Conservation (phyloP, 64 coral and sea anemone species). For the Actinia tenebrosa region DNA sequence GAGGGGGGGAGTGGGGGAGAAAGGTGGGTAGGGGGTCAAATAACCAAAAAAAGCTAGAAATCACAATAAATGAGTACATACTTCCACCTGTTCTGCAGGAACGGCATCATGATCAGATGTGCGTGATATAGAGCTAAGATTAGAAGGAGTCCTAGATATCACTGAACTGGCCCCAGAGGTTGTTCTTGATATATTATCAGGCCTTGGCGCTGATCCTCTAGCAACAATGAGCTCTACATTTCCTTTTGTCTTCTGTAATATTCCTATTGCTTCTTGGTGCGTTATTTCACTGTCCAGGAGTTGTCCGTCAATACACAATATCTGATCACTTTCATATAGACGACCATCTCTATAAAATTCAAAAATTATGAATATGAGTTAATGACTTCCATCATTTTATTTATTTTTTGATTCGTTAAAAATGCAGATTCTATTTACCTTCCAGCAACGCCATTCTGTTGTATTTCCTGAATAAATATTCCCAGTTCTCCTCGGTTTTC, state of each 20-base stretch:
- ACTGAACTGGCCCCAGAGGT: constrained; percentile 81
- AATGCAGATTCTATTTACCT: constrained; percentile 33
- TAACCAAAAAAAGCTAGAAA: too few species aligned
- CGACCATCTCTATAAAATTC: constrained; percentile 68
- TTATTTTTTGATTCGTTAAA: neutral
- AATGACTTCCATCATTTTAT: neutral
- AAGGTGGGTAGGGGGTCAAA: too few species aligned
- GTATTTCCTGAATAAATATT: constrained; percentile 97
- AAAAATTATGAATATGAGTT: neutral
- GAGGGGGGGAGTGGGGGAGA: too few species aligned
- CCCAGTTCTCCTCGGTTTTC: constrained; percentile 95
- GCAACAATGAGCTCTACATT: constrained; percentile 94
- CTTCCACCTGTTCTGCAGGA: neutral
- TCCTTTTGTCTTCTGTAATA: constrained; percentile 88
- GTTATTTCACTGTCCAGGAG: constrained; percentile 85
- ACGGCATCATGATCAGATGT: neutral
- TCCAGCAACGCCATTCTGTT: constrained; percentile 83
- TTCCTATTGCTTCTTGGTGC: constrained; percentile 93
- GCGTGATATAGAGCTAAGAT: constrained; percentile 72
- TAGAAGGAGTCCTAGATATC: constrained; percentile 80
- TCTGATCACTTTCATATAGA: constrained; percentile 93
- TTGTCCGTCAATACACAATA: constrained; percentile 88
- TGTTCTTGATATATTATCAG: constrained; percentile 72
- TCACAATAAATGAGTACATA: neutral
- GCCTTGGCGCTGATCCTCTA: constrained; percentile 75